These are phyloP conservation scores for Ophion costatus DNA, from an alignment of 2,888 invertebrate species.

Conservation along the genomic window DNA sequence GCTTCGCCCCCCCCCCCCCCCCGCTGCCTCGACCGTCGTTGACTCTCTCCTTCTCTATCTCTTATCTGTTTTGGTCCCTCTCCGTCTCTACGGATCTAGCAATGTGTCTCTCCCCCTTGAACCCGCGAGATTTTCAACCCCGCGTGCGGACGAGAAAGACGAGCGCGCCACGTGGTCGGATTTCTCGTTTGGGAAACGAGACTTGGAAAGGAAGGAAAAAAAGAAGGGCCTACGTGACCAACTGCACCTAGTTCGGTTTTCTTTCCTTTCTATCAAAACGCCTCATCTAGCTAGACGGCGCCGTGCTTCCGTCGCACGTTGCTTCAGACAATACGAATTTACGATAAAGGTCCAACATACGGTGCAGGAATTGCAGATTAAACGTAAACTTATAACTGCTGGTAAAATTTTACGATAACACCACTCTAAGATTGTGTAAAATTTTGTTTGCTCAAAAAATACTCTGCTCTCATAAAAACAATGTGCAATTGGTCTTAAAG, in stretches of 20 bases:
- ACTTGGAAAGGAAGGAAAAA: slow-evolving; percentile 53
- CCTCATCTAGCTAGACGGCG: background rate
- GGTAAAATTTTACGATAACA: no score
- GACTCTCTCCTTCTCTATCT: slow-evolving; percentile 18
- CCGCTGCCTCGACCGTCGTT: background rate
- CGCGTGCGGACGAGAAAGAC: slow-evolving; percentile 17
- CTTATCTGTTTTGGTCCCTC: background rate
- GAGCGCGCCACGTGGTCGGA: slow-evolving; percentile 59
- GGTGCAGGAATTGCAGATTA: no score
- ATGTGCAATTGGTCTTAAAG: no score
- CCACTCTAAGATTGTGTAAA: no score
- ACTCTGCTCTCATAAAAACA: no score
- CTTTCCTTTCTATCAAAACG: background rate
- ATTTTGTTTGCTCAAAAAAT: no score
- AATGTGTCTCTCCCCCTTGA: slow-evolving; percentile 17
- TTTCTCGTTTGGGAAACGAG: slow-evolving; percentile 60
- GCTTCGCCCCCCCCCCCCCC: background rate
- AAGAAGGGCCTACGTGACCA: slow-evolving; percentile 83
- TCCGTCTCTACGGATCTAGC: slow-evolving; percentile 4
- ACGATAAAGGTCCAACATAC: background rate
- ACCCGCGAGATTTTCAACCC: slow-evolving; percentile 22
- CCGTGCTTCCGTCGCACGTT: background rate
- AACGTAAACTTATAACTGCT: no score
- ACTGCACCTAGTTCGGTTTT: slow-evolving; percentile 74
- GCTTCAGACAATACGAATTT: no score